These are phyloP conservation scores for Heterodera carotae DNA, from an alignment of 1,140 invertebrate species.

Conservation along the genomic window DNA sequence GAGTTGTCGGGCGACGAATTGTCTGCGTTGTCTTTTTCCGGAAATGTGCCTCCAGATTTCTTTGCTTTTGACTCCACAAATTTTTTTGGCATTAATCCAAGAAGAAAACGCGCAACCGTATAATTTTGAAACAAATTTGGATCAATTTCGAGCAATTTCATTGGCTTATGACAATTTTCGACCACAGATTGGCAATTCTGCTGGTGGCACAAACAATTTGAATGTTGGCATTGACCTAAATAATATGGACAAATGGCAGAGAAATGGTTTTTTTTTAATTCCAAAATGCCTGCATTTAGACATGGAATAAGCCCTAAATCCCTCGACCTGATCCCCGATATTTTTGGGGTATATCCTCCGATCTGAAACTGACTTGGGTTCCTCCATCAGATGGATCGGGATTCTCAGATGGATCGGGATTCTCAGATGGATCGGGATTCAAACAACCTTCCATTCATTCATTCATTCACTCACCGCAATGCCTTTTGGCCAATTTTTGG, in stretches of 20 bases:
- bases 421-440: too few relatives aligned
- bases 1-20: not conserved
- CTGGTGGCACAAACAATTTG: not conserved
- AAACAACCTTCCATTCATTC: too few relatives aligned
- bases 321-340: too few relatives aligned
- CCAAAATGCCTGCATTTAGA: too few relatives aligned
- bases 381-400: too few relatives aligned
- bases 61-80: not conserved
- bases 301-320: too few relatives aligned
- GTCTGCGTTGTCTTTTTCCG: not conserved
- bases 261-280: too few relatives aligned
- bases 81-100: not conserved
- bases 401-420: too few relatives aligned
- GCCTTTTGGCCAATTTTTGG: not conserved
- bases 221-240: not conserved
- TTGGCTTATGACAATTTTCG: too few relatives aligned
- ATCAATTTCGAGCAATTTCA: not conserved
- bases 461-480: slow-evolving; percentile 2
- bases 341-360: too few relatives aligned
- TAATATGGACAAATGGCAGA: too few relatives aligned
- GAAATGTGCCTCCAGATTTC: not conserved
- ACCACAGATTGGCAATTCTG: not conserved
- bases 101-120: not conserved
- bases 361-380: too few relatives aligned
- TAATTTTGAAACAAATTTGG: not conserved